phyloP scores from a whole-genome alignment of 2,888 invertebrate species.

The Cosmorhoe ocellata region DNA sequence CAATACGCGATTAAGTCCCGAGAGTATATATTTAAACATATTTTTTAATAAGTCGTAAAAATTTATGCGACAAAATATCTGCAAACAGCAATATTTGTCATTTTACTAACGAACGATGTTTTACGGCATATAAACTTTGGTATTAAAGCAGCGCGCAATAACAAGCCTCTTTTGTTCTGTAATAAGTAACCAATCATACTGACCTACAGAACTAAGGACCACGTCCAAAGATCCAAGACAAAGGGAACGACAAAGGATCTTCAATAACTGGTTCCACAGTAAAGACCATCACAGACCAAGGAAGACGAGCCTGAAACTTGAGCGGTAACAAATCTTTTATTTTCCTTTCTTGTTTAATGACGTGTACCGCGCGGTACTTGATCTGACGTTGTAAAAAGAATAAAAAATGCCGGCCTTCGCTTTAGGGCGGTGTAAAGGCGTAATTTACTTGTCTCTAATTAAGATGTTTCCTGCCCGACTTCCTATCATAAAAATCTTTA shows the following conservation, averaged over 20 bases:
- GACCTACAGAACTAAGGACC: not conserved
- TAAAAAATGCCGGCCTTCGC: constrained; percentile 29
- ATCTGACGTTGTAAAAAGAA: constrained; percentile 30
- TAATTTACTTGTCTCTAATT: constrained; percentile 23
- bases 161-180: constrained; percentile 11
- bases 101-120: constrained; percentile 49
- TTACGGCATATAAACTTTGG: constrained; percentile 56
- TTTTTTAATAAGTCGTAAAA: no score
- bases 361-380: constrained; percentile 37
- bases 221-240: not conserved
- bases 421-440: constrained; percentile 25
- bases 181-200: constrained; percentile 6
- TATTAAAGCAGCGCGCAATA: constrained; percentile 5
- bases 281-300: constrained; percentile 27
- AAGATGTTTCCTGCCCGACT: constrained; percentile 21
- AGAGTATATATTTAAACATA: no score
- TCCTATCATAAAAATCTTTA: not conserved
- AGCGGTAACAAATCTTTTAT: constrained; percentile 51
- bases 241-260: not conserved
- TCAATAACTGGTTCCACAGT: constrained; percentile 1
- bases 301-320: constrained; percentile 44
- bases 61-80: not conserved
- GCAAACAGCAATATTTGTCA: constrained; percentile 33
- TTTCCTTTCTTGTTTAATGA: constrained; percentile 48
- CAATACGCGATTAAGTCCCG: no score